These are phyloP conservation scores for Aphis craccivora DNA, from an alignment of 1,140 invertebrate genomes.

Conservation along the genomic window DNA sequence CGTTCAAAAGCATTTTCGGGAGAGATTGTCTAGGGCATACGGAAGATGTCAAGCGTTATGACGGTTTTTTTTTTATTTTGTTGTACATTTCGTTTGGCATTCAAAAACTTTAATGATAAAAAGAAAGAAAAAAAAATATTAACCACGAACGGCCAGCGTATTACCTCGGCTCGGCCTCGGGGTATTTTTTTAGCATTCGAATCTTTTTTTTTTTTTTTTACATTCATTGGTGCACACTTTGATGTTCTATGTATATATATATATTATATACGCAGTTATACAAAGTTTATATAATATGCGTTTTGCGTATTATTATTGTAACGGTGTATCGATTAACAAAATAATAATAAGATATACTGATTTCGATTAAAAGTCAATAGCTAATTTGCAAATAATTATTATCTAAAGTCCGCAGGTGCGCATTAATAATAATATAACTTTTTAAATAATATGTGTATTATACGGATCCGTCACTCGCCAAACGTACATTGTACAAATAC, in stretches of 20 bases:
- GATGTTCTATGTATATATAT: neutral
- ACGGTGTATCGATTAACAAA: neutral
- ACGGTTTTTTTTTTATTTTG: neutral
- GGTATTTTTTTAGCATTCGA: neutral
- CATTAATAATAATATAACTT: neutral
- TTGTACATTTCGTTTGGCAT: slow-evolving; percentile 36
- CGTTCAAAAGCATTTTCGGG: slow-evolving; percentile 18
- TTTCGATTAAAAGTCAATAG: neutral
- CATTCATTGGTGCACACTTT: neutral
- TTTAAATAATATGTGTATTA: neutral
- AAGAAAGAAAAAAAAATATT: slow-evolving; percentile 23
- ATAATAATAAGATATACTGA: neutral
- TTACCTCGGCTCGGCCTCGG: neutral
- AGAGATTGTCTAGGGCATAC: neutral
- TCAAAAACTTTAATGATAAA: slow-evolving; percentile 52
- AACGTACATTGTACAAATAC: neutral
- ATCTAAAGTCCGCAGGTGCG: neutral
- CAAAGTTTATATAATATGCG: neutral
- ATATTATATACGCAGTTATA: neutral
- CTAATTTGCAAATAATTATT: neutral
- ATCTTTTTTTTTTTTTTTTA: neutral
- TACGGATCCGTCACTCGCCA: neutral
- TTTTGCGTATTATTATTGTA: neutral
- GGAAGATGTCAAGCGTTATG: slow-evolving; percentile 51
- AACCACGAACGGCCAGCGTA: slow-evolving; percentile 1